Base-by-base conservation (phyloP, 2,113 vertebrate species). In the Epinephelus cyanopodus region DNA sequence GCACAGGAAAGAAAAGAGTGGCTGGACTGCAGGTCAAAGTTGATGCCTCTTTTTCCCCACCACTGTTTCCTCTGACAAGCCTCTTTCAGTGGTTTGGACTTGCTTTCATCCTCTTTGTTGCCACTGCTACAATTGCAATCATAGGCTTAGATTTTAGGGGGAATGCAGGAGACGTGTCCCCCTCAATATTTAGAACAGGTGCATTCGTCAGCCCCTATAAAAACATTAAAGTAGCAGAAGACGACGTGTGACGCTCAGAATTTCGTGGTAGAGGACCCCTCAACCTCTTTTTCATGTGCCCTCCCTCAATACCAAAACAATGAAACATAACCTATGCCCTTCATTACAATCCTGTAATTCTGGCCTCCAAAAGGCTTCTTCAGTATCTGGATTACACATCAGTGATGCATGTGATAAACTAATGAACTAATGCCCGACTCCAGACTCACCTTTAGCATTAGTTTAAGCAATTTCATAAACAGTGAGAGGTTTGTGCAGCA, bases 21-120 rank as follows among this genome's bases (percentile, higher is more conserved):
- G 79, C 79, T 74, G 77, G 86, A 84, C 71, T 56, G 53, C 27
- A 33, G 90, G 91, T 94, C 89, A 93, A 76, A 93, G 90, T 84
- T 86, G 71, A 84, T 21, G 66, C 53, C 65, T 66, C 50, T 77
- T 73, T 73, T 82, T 79, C 53, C 23, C 52, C 23, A 48, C 56
- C 61, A 11, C 37, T 57, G 61, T 83, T 86, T 74, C 42, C 48
- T 74, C 47, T 52, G 65, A 83, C 74, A 77, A 62, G 27, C 63
- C 73, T 72, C 42, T 77, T 60, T 37, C 71, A 54, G 47, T 2
- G 65, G 12, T 47, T 85, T 50, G 0, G 29, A n/a, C 68, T 60
- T 66, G 25, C 37, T 66, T 65, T 54, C 23, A n/a, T 42, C 52
- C 62, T 56, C 33, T 69, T 75, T 79, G 72, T 77, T 0, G 0